Evolutionary conservation across 2,888 invertebrate species (phyloP), one percentile per base, ranked within the genome.

Genomic region (Sericinus montela): DNA sequence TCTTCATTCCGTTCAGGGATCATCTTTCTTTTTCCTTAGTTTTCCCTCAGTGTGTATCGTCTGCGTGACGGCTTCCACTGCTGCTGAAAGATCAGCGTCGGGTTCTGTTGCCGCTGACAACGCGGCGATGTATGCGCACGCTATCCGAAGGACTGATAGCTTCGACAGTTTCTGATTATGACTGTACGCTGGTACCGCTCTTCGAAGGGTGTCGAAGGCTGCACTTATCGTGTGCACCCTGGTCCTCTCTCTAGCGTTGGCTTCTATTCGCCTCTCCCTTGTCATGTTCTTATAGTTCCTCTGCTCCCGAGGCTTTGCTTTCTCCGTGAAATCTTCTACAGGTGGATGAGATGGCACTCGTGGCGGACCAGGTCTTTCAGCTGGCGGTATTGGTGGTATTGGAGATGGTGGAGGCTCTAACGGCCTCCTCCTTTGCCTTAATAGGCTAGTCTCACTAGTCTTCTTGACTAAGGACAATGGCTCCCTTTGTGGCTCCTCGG

Each of bases 261-360:
- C 98, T 74, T 98, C 98, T 69, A 98, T 96, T 57, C 98, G 90
- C 59, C 98, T 87, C 73, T 97, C 97, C 14, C 97, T 90, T 0
- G 96, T 98, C 97, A 98, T 97, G 75, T 97, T 98, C 72, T 98
- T 98, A 81, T 98, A 98, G 75, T 97, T 97, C 56, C 96, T 90
- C 67, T 96, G 95, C 56, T 95, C 93, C 46, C 92, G 87, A 0
- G 82, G 79, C 40, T 72, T 72, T 30, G 62, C 48, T 57, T 70
- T 81, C 1, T 83, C 76, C 23, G 63, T 39, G 54, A 71, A 67
- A 45, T 81, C 83, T 5, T 69, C 64, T 15, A 91, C 90, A 0
- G 78, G 91, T 0, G 91, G 91, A 57, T 91, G 91, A 0, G 87
- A 78, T 0, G 91, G 91, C 0, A 91, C 91, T 52, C 91, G 67